These are phyloP conservation scores for Conus canariensis DNA, from an alignment of 2,888 invertebrate species.

Conservation along the genomic window DNA sequence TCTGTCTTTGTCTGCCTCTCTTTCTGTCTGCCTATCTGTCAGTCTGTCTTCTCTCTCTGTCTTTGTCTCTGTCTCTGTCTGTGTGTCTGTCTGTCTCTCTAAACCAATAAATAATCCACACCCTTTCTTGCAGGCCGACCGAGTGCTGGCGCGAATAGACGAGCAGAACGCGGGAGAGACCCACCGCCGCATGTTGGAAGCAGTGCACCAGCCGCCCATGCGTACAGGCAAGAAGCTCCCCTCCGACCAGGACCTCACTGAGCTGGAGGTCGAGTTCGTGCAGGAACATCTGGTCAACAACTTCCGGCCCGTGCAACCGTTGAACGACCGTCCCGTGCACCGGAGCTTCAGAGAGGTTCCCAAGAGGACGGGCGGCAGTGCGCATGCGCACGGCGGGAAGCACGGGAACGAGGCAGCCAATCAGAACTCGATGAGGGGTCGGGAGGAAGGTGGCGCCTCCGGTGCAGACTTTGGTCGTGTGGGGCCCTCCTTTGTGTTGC, in stretches of 20 bases:
- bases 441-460: background rate
- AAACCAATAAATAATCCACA: background rate
- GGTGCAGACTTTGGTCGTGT: background rate
- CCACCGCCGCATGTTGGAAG: conserved; percentile 26
- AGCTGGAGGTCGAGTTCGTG: background rate
- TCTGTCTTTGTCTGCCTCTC: too few relatives aligned
- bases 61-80: too few relatives aligned
- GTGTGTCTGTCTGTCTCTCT: too few relatives aligned
- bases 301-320: conserved; percentile 71
- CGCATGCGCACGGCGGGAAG: background rate
- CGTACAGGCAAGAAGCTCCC: background rate
- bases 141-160: conserved; percentile 34
- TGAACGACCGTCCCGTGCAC: conserved; percentile 67
- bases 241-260: background rate
- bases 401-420: background rate
- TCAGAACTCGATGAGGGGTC: background rate
- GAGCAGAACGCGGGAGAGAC: conserved; percentile 34
- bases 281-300: conserved; percentile 69
- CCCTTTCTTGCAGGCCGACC: conserved; percentile 28
- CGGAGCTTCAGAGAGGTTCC: conserved; percentile 61
- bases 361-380: background rate
- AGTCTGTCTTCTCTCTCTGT: too few relatives aligned
- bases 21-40: too few relatives aligned
- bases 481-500: background rate
- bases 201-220: background rate